Conservation (phyloP, 1,140 invertebrate species). For the Hirudo medicinalis region DNA sequence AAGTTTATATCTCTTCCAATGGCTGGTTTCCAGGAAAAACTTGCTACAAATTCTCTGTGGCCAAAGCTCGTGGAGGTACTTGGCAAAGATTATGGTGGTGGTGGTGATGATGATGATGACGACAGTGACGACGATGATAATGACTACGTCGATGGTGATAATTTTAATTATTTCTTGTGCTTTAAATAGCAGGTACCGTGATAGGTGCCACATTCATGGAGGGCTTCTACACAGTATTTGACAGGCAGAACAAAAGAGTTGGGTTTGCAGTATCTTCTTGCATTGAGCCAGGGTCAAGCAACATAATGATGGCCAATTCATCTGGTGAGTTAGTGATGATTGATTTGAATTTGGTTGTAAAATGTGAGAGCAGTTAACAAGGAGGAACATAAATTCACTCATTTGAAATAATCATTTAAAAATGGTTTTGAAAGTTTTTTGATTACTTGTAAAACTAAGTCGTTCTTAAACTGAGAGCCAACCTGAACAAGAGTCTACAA, state of each 20-base stretch:
- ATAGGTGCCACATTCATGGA: slow-evolving; percentile 38
- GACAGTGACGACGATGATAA: slow-evolving; percentile 6
- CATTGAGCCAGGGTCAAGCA: no score
- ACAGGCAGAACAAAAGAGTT: slow-evolving; percentile 30
- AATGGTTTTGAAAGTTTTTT: no score
- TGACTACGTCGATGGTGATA: not conserved
- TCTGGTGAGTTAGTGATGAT: no score
- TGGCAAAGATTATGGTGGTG: slow-evolving; percentile 1
- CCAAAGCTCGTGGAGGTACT: slow-evolving; percentile 29
- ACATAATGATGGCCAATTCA: no score
- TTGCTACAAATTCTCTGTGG: slow-evolving; percentile 34
- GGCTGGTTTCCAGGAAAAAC: slow-evolving; percentile 23
- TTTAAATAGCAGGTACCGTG: slow-evolving; percentile 30
- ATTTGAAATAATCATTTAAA: no score
- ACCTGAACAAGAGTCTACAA: no score
- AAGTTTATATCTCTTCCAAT: not conserved
- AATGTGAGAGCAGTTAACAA: no score
- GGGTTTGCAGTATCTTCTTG: slow-evolving; percentile 34
- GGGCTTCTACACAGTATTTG: slow-evolving; percentile 38
- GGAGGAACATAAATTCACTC: no score
- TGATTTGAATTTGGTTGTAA: no score
- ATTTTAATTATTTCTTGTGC: not conserved
- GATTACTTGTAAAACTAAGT: no score
- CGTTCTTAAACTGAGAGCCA: no score
- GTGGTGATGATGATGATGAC: not conserved